These are phyloP conservation scores for Macrophya annulata DNA, from an alignment of 2,888 invertebrate genomes.

Conservation along the genomic window DNA sequence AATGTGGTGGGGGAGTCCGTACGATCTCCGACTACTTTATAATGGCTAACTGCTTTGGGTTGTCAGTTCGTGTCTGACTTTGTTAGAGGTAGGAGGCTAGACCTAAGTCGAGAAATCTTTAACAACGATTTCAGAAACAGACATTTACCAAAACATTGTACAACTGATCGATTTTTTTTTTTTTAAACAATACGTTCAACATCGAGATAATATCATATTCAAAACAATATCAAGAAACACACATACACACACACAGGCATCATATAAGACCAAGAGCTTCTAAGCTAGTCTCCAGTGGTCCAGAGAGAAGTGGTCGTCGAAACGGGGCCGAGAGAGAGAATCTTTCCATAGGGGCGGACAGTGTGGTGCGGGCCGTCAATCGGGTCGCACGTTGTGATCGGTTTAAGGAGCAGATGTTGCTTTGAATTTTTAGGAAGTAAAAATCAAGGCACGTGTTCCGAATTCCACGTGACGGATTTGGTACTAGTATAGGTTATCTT, in stretches of 20 bases:
- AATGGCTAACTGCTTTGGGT: slow-evolving; percentile 72
- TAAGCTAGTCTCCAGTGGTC: slow-evolving; percentile 14
- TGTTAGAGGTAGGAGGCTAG: slow-evolving; percentile 59
- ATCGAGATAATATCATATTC: neutral
- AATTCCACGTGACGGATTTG: neutral
- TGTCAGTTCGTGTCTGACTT: slow-evolving; percentile 73
- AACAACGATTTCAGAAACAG: neutral
- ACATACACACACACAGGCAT: too few relatives aligned
- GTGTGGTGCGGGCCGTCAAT: slow-evolving; percentile 72
- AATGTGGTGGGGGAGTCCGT: slow-evolving; percentile 58
- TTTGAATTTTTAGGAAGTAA: neutral
- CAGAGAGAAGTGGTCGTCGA: slow-evolving; percentile 53
- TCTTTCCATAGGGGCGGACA: slow-evolving; percentile 59
- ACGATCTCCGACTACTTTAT: slow-evolving; percentile 65
- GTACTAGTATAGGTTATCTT: neutral
- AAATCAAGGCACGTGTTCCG: neutral
- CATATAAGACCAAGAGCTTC: neutral
- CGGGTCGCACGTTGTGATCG: slow-evolving; percentile 67
- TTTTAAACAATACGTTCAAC: neutral
- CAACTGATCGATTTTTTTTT: neutral
- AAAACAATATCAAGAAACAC: neutral
- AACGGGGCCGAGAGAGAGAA: slow-evolving; percentile 56
- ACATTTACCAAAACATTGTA: neutral
- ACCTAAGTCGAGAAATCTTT: neutral
- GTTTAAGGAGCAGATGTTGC: slow-evolving; percentile 61